Evolutionary conservation across 2,888 invertebrate species (phyloP).

Genomic region (Tribolium freemani): DNA sequence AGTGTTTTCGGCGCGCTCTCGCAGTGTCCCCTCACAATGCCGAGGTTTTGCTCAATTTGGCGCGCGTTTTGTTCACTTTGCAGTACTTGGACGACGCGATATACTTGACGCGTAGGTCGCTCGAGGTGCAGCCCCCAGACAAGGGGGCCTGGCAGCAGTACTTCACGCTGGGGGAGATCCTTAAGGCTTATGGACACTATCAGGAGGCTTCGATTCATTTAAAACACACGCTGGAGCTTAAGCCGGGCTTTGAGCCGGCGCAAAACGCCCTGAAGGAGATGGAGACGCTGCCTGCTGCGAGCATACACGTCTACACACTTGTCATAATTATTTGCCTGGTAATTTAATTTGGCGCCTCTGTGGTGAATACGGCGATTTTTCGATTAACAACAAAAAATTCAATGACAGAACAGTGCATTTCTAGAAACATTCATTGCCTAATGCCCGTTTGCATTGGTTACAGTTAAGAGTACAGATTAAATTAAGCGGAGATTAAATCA

Average conservation of each 20-base stretch:
- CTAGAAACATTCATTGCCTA: too few relatives aligned
- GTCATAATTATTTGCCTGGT: conserved; percentile 91
- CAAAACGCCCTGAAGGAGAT: conserved; percentile 84
- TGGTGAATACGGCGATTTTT: too few relatives aligned
- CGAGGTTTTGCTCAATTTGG: conserved; percentile 87
- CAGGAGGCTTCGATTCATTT: conserved; percentile 89
- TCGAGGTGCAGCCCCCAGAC: conserved; percentile 87
- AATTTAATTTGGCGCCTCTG: conserved; percentile 35
- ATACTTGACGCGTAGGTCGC: conserved; percentile 85
- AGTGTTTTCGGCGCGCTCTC: conserved; percentile 89
- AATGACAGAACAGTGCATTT: too few relatives aligned
- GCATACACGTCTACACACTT: conserved; percentile 87
- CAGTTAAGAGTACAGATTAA: too few relatives aligned
- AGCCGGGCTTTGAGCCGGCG: conserved; percentile 89
- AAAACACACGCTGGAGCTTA: conserved; percentile 84
- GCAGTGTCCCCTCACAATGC: conserved; percentile 90
- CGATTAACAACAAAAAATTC: too few relatives aligned
- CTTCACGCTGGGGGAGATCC: conserved; percentile 91
- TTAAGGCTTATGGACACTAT: conserved; percentile 91
- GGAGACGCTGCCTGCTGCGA: conserved; percentile 83
- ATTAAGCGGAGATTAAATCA: too few relatives aligned
- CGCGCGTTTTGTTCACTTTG: conserved; percentile 86
- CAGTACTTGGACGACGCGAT: conserved; percentile 93
- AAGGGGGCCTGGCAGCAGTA: conserved; percentile 93
- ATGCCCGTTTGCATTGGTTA: too few relatives aligned